A percentile compares a stretch with the other conserved stretches of the same genome.
Evolutionary conservation across 2,888 invertebrate genomes (phyloP).

Genomic region (Periphyllus acericola): DNA sequence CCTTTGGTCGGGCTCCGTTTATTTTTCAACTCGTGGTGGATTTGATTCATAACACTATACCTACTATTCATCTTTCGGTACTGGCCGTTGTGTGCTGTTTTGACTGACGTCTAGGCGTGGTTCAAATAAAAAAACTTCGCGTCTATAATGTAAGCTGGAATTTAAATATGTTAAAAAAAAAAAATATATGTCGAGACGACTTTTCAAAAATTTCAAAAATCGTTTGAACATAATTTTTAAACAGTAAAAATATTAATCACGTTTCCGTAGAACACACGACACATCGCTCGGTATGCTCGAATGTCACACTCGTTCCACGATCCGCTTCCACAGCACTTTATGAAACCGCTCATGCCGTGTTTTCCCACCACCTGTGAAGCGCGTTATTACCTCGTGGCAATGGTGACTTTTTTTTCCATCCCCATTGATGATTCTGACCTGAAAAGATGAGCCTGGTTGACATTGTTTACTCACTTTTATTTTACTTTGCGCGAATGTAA

Average conservation of each 20-base stretch:
- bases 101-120: background rate
- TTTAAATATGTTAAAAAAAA: background rate
- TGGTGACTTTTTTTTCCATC: constrained; percentile 19
- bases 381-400: background rate
- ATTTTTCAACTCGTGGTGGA: no score
- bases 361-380: constrained; percentile 47
- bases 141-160: background rate
- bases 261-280: constrained; percentile 49
- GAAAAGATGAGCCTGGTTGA: constrained; percentile 51
- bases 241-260: background rate
- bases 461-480: background rate
- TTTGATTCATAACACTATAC: no score
- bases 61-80: constrained; percentile 15
- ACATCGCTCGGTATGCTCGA: constrained; percentile 44
- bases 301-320: constrained; percentile 59
- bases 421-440: constrained; percentile 20
- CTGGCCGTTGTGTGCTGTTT: constrained; percentile 19
- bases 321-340: constrained; percentile 62
- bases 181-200: background rate
- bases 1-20: no score
- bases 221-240: background rate
- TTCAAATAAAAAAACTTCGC: constrained; percentile 14
- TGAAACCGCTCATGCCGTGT: constrained; percentile 49
- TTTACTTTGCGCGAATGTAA: constrained; percentile 2
- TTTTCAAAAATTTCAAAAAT: background rate